These are phyloP conservation scores for Chionis minor DNA, from an alignment of 2,113 vertebrate genomes.

Conservation along the genomic window DNA sequence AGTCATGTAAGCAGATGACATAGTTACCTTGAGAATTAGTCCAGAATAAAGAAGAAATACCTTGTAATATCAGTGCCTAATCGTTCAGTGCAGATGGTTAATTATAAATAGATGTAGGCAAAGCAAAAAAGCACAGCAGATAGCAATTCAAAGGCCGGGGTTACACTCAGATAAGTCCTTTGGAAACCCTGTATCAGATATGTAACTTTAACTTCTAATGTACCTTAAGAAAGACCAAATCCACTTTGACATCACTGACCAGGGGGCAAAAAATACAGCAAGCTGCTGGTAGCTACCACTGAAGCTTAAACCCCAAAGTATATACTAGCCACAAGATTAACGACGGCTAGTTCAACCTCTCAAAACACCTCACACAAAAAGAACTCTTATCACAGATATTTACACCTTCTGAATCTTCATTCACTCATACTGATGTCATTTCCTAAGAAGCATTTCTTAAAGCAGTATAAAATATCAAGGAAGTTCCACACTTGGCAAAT, in stretches of 20 bases:
- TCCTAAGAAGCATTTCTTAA: neutral
- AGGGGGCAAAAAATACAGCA: neutral
- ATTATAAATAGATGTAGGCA: neutral
- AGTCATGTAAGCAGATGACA: neutral
- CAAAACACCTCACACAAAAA: neutral
- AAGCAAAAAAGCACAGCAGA: neutral
- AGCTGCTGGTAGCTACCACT: neutral
- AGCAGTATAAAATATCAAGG: neutral
- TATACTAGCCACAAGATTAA: neutral
- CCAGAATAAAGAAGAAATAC: neutral
- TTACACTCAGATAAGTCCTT: neutral
- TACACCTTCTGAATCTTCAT: neutral
- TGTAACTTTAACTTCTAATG: neutral
- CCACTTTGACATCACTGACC: neutral
- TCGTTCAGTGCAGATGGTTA: neutral
- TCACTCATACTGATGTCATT: neutral
- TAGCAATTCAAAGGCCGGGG: neutral
- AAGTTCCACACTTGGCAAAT: neutral
- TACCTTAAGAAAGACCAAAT: neutral
- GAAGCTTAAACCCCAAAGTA: neutral
- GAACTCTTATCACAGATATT: neutral
- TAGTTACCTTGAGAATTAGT: neutral
- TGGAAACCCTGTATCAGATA: neutral
- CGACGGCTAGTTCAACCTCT: neutral
- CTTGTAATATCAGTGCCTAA: neutral